Evolutionary conservation across 2,888 invertebrate species (phyloP).

Genomic region (Agrilus mali): DNA sequence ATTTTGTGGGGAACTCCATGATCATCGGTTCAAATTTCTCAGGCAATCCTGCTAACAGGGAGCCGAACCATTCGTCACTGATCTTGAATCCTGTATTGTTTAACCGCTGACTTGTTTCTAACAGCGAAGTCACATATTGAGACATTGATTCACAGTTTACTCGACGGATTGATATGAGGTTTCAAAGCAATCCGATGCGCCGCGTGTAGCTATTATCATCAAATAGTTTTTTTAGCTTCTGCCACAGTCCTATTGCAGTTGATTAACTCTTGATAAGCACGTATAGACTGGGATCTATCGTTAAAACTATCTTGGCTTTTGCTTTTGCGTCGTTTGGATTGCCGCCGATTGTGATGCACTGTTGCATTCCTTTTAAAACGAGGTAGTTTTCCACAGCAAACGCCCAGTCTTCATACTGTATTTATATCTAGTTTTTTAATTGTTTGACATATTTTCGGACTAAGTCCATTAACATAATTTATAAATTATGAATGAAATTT

Average conservation of each 20-base stretch:
- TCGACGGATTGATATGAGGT: slow-evolving; percentile 7
- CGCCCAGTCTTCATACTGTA: too few species aligned
- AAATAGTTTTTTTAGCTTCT: slow-evolving; percentile 8
- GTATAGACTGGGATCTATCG: too few species aligned
- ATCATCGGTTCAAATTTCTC: background rate
- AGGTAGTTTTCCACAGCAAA: too few species aligned
- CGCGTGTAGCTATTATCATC: slow-evolving; percentile 14
- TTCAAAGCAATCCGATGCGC: slow-evolving; percentile 12
- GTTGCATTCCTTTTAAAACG: too few species aligned
- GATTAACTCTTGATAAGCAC: too few species aligned
- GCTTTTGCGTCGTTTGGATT: too few species aligned
- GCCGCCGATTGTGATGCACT: too few species aligned
- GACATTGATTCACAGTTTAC: slow-evolving; percentile 12
- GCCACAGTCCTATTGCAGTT: slow-evolving; percentile 10
- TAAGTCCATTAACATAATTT: too few species aligned
- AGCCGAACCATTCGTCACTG: background rate
- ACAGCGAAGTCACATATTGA: slow-evolving; percentile 9
- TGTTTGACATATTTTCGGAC: too few species aligned
- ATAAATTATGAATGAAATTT: too few species aligned
- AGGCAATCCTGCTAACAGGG: background rate
- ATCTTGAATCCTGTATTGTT: background rate
- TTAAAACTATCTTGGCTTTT: too few species aligned
- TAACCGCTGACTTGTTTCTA: background rate
- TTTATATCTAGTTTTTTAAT: too few species aligned
- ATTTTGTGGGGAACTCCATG: background rate